phyloP scores from a whole-genome alignment of 2,888 invertebrate species.

The Drosophila hamatofila region DNA sequence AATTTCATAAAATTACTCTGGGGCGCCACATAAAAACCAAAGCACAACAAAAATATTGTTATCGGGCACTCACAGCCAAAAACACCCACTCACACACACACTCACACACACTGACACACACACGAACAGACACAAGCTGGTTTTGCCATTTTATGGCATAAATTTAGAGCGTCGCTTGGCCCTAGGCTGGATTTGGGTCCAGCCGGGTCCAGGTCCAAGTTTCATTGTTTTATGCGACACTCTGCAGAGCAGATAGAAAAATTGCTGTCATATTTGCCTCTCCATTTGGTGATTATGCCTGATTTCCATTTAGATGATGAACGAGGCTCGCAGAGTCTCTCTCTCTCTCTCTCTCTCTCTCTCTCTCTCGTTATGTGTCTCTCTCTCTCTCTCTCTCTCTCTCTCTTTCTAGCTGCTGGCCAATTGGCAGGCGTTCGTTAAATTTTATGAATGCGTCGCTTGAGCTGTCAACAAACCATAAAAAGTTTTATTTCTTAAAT shows the following conservation, averaged over 20 bases:
- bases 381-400: background rate
- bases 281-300: constrained; percentile 70
- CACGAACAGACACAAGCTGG: background rate
- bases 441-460: constrained; percentile 29
- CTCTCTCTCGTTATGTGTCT: background rate
- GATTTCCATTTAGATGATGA: constrained; percentile 77
- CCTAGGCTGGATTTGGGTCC: constrained; percentile 6
- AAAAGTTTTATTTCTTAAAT: constrained; percentile 62
- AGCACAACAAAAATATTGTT: constrained; percentile 51
- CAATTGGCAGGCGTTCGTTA: constrained; percentile 2
- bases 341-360: background rate
- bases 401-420: background rate
- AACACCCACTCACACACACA: no score
- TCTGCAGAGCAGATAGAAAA: constrained; percentile 33
- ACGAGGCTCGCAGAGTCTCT: constrained; percentile 27
- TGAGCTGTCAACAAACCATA: constrained; percentile 60
- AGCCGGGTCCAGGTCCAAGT: constrained; percentile 24
- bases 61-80: constrained; percentile 47
- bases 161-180: constrained; percentile 17
- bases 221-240: constrained; percentile 51
- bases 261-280: constrained; percentile 56
- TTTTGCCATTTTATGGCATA: constrained; percentile 33
- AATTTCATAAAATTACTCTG: constrained; percentile 59
- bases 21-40: constrained; percentile 45
- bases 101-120: constrained; percentile 20